These are phyloP conservation scores for Aphis craccivora DNA, from an alignment of 1,140 invertebrate genomes.

Conservation along the genomic window DNA sequence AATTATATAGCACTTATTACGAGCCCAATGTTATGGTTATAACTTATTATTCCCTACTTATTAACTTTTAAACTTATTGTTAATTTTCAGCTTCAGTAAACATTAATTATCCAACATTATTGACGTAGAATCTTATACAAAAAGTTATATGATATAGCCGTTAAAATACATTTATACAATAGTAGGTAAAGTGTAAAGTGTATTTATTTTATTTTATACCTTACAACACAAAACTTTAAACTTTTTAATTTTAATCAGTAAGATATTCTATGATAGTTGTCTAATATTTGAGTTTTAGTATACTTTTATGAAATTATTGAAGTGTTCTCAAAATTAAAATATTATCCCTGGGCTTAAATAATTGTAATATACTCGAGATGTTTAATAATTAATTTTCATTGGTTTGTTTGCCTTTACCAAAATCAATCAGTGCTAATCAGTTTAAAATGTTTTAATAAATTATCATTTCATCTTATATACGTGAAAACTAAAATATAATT, in stretches of 20 bases:
- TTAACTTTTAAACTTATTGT: conserved; percentile 8
- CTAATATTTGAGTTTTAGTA: neutral
- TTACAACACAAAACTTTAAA: neutral
- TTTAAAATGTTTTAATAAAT: neutral
- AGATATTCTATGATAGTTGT: neutral
- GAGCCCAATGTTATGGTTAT: neutral
- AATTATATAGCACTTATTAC: neutral
- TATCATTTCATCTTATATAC: neutral
- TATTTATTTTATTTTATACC: neutral
- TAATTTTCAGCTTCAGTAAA: neutral
- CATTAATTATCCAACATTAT: neutral
- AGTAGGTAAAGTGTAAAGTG: neutral
- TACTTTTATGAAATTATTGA: neutral
- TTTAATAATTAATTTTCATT: neutral
- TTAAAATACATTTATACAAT: neutral
- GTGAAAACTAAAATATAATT: too few relatives aligned
- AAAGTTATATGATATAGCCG: neutral
- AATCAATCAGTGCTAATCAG: neutral
- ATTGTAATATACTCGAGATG: neutral
- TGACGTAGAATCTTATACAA: neutral
- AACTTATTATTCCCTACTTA: neutral
- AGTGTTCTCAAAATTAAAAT: neutral
- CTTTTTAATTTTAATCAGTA: neutral
- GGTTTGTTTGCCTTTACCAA: neutral
- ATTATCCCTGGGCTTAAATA: neutral